A percentile compares a stretch with the other conserved stretches of the same genome.
Evolutionary conservation across 2,888 invertebrate genomes (phyloP).

Genomic region (Cerceris ruficornis): DNA sequence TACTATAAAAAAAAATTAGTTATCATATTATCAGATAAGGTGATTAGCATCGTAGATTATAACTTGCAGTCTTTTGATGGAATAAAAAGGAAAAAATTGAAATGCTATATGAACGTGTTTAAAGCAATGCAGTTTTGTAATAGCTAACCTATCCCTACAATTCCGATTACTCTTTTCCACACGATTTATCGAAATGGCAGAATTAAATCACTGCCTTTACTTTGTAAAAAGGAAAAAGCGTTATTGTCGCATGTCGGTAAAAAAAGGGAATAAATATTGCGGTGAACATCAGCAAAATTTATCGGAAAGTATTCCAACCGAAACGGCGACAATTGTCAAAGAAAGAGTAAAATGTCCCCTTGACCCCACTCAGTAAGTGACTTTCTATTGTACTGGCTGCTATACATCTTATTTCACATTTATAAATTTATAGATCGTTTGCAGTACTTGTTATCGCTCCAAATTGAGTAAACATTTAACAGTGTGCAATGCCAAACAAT

Average conservation of each 20-base stretch:
- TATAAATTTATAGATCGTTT: constrained; percentile 70
- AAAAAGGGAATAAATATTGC: constrained; percentile 87
- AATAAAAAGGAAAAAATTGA: too few species aligned
- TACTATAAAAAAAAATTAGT: background rate
- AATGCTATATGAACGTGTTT: background rate
- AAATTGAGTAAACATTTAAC: constrained; percentile 88
- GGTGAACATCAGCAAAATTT: constrained; percentile 84
- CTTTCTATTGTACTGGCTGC: background rate
- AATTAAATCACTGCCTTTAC: constrained; percentile 72
- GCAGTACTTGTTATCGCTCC: constrained; percentile 86
- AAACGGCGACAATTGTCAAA: constrained; percentile 39
- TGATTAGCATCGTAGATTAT: too few species aligned
- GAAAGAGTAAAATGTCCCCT: constrained; percentile 87
- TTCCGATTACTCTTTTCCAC: background rate
- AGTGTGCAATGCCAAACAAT: constrained; percentile 87
- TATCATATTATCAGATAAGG: too few species aligned
- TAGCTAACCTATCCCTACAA: background rate
- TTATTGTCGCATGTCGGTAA: constrained; percentile 89
- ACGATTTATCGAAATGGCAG: constrained; percentile 14
- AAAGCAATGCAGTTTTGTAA: background rate
- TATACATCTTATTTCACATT: constrained; percentile 3
- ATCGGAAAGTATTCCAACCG: constrained; percentile 2
- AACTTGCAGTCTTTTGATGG: too few species aligned
- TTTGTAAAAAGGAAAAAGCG: constrained; percentile 89
- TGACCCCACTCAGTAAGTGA: constrained; percentile 88